Conservation (phyloP, 2,113 vertebrate species). For the Cyrtonyx montezumae region DNA sequence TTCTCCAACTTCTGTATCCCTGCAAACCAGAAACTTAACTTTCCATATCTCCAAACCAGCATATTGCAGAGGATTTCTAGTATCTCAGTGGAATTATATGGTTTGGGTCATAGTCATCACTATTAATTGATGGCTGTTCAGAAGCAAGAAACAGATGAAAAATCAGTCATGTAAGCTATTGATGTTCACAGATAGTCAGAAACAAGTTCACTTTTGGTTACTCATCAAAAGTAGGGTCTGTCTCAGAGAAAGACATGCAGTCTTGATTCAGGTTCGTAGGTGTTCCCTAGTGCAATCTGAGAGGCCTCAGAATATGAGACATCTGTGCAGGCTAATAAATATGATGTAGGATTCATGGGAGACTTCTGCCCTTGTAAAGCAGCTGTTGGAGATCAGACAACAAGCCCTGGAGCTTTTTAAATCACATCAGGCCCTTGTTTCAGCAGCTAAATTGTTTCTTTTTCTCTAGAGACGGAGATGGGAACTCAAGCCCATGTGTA, state of each 20-base stretch:
- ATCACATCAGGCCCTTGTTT: background rate
- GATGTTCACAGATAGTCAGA: background rate
- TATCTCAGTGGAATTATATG: background rate
- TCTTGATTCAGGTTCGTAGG: background rate
- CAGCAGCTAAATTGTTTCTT: background rate
- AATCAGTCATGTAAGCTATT: background rate
- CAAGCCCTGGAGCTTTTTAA: background rate
- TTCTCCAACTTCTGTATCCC: background rate
- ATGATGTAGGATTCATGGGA: background rate
- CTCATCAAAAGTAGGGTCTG: background rate
- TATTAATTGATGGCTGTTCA: background rate
- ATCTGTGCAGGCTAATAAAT: background rate
- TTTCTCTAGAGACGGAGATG: background rate
- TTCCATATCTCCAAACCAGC: background rate
- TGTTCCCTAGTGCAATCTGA: background rate
- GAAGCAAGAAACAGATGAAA: conserved; percentile 10
- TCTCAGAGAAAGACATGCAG: background rate
- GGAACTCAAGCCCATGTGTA: background rate
- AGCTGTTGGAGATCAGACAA: background rate
- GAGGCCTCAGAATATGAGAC: background rate
- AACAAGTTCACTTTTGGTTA: background rate
- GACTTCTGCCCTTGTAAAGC: background rate
- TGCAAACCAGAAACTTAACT: background rate
- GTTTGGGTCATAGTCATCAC: background rate
- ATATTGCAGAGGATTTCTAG: background rate